Evolutionary conservation across 2,888 invertebrate genomes (phyloP), one percentile per base, ranked within the genome.

Genomic region (Tridacna gigas): DNA sequence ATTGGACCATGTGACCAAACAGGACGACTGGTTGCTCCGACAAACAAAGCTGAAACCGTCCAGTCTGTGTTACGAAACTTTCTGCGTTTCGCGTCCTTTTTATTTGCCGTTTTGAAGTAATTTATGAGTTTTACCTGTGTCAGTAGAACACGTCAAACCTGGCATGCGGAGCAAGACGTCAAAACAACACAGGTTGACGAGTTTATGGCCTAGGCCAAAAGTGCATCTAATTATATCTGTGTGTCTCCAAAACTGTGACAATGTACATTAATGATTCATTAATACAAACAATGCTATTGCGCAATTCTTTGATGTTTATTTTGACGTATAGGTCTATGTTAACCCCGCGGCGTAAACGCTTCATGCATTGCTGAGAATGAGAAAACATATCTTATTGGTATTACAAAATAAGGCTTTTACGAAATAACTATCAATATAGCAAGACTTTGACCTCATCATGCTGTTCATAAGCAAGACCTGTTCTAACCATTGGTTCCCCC

Each of bases 181-280:
- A 69, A 45, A 69, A 69, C 69, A 69, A 69, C 47, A n/a, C 45
- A 47, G 45, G n/a, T n/a, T 69, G 69, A 69, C 69, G 69, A 18
- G 37, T 69, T 69, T 69, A 69, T 47, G 15, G 45, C 47, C 12
- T 22, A 47, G 69, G 69, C 47, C 69, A 69, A 69, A 18, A 69
- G 69, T 47, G n/a, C 69, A 20, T 18, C 66, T 66, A 66, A 22
- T 66, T 66, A 28, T 13, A 28, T 18, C 28, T 26, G 28, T 28
- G 28, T 25, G 9, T 9, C 18, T 18, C 26, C 66, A 25, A 18
- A 26, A 18, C 25, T 26, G 25, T 25, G 66, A 66, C 66, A 28
- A 28, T 66, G 26, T 15, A 66, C 66, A 28, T 66, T 66, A 66
- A 66, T 66, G 66, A 66, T 18, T 66, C 66, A 66, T 66, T 66